Evolutionary conservation across 2,797 vertebrate genomes (phyloP).

Genomic region (Brachyalestes nurse): DNA sequence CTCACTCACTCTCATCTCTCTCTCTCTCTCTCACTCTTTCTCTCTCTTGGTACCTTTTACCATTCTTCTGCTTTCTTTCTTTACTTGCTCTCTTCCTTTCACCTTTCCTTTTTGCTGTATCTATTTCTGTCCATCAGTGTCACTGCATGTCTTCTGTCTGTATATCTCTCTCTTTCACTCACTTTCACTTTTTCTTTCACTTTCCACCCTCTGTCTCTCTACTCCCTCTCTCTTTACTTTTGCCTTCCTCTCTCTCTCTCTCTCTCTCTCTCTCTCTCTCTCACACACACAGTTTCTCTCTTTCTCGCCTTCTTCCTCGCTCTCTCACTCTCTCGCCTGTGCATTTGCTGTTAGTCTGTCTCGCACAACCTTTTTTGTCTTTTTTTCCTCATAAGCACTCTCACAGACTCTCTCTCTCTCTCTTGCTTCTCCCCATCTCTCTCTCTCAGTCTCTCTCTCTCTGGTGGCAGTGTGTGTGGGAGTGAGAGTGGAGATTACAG

Average conservation of each 20-base stretch:
- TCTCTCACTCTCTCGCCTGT: not conserved
- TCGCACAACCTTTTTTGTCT: no score
- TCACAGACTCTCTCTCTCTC: not conserved
- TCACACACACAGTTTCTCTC: not conserved
- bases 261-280: not conserved
- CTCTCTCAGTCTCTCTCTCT: conserved; percentile 40
- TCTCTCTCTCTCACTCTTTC: no score
- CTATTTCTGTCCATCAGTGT: not conserved
- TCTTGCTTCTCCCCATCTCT: not conserved
- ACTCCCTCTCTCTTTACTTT: not conserved
- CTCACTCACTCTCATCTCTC: not conserved
- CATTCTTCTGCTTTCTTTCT: not conserved
- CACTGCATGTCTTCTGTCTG: not conserved
- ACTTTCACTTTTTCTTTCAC: not conserved
- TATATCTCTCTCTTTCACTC: not conserved
- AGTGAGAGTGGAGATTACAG: conserved; percentile 69
- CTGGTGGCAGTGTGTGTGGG: conserved; percentile 55
- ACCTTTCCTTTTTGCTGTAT: not conserved
- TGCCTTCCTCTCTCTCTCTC: not conserved
- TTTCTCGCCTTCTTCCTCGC: no score
- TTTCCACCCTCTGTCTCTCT: conserved; percentile 9
- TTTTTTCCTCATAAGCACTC: not conserved
- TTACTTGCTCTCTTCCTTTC: conserved; percentile 34
- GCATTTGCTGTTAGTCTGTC: not conserved
- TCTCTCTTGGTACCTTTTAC: no score